These are phyloP conservation scores for Parapsyche elsis DNA, from an alignment of 1,140 invertebrate species.

Conservation along the genomic window DNA sequence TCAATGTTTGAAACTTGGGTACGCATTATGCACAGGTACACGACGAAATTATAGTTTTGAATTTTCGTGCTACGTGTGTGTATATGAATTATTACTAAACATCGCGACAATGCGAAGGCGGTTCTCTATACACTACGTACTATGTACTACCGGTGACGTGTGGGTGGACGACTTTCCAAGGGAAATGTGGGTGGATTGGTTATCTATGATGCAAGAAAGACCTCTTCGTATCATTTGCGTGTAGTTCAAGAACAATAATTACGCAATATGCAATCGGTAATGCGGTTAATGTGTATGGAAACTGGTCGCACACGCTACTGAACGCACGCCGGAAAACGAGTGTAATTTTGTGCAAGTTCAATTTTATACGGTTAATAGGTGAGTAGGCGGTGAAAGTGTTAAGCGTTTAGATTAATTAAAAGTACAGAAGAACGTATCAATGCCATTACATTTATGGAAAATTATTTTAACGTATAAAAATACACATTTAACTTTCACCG, in stretches of 20 bases:
- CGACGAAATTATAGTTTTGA: conserved; percentile 24
- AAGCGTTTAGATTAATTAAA: too few species aligned
- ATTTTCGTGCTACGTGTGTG: not conserved
- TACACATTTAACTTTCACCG: too few species aligned
- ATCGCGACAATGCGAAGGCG: conserved; percentile 26
- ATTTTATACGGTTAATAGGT: too few species aligned
- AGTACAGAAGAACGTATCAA: too few species aligned
- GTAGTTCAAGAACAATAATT: conserved; percentile 32
- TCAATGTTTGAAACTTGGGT: not conserved
- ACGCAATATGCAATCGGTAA: conserved; percentile 8
- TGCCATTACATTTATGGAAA: too few species aligned
- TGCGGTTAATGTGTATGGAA: not conserved
- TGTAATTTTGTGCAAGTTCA: too few species aligned
- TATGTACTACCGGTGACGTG: conserved; percentile 8
- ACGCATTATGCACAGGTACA: not conserved
- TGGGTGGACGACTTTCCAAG: conserved; percentile 44
- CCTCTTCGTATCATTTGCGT: not conserved
- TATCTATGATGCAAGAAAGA: conserved; percentile 25
- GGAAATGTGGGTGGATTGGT: conserved; percentile 17
- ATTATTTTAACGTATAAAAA: too few species aligned
- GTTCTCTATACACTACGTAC: not conserved
- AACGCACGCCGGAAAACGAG: too few species aligned
- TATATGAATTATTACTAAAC: conserved; percentile 23
- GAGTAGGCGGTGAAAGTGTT: too few species aligned
- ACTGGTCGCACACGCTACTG: too few species aligned